These are phyloP conservation scores for Threskiornis aethiopicus DNA, from an alignment of 2,797 vertebrate species.

Conservation along the genomic window DNA sequence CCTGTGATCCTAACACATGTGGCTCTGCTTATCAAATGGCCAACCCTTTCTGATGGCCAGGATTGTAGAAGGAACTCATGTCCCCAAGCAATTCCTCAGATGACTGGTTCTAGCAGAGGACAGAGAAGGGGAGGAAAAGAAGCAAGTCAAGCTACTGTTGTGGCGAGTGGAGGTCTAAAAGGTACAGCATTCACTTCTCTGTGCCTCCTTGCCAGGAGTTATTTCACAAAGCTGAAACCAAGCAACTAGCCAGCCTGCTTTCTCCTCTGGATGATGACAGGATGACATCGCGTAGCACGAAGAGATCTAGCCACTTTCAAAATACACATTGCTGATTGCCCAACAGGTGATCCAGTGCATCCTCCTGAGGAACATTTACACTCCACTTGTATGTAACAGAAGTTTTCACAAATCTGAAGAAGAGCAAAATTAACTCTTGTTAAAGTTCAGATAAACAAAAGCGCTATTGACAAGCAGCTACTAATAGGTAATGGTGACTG, in stretches of 20 bases:
- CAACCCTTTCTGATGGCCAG: neutral
- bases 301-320: neutral
- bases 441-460: neutral
- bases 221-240: neutral
- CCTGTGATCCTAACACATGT: neutral
- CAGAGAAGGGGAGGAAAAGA: neutral
- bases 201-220: neutral
- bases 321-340: neutral
- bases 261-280: neutral
- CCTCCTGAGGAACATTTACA: neutral
- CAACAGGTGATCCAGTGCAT: neutral
- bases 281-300: neutral
- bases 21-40: neutral
- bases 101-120: neutral
- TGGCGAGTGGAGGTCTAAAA: neutral
- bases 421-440: neutral
- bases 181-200: neutral
- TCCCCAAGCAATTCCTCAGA: neutral
- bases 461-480: neutral
- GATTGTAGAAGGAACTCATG: neutral
- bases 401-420: neutral
- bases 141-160: neutral
- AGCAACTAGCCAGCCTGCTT: neutral
- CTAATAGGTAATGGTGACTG: neutral
- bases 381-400: neutral